Evolutionary conservation across 2,797 vertebrate genomes (phyloP), one percentile per base, ranked within the genome.

Genomic region (Clangula hyemalis): DNA sequence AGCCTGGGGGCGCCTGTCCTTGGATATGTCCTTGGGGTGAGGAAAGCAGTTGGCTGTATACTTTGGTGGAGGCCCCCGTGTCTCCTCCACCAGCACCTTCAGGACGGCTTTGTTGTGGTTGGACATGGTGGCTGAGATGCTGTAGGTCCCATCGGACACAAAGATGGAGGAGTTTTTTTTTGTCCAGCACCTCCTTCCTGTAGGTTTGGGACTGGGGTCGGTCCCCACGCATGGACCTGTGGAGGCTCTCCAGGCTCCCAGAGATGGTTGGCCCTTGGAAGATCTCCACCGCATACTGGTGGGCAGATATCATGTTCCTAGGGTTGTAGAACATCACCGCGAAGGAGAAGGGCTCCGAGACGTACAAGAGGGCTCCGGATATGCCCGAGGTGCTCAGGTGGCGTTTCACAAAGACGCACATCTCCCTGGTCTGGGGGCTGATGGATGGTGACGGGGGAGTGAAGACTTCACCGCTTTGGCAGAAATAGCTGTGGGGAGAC

Each of bases 361-460:
- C 96, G 8, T 98, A 98, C 76, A 97, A 97, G 96, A 98, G 32
- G 13, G 98, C 98, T 3, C 98, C 98, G 3, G 98, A 94, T 19
- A 95, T 93, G 43, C 98, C 98, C 0, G 97, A 98, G 5, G 96
- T 78, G n/a, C 88, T 89, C 56, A 89, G n/a, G 4, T 92, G 4
- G 8, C 77, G 86, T 77, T 98, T 98, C 78, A 95, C 94, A 96
- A 98, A 98, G 12, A 97, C 94, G 93, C 98, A 98, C 28, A 97
- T 96, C 84, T 98, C 98, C 1, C 90, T 90, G 92, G 96, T 97
- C 4, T 94, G 95, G 19, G 97, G 97, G 27, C 96, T 95, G 66
- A 98, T 97, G 7, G 97, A 97, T 27, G 98, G 98, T 53, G 98
- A 97, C 16, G 98, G 97, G 10, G 98, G 98, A 78, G 97, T 97